Conservation (phyloP, 92 coral and sea anemone species). For the Heliopora coerulea region DNA sequence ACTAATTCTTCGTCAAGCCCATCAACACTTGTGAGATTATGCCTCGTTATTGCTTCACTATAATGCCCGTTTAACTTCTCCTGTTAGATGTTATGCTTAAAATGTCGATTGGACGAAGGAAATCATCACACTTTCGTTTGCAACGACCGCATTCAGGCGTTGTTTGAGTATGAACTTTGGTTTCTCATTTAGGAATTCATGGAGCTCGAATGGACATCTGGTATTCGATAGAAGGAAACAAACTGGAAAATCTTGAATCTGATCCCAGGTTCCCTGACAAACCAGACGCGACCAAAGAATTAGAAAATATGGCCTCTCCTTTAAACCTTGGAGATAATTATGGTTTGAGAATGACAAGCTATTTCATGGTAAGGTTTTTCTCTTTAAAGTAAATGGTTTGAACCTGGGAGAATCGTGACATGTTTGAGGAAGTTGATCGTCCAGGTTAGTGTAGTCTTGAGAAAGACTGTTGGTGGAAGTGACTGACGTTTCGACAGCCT, state of each 20-base stretch:
- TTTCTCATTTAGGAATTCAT: conserved; percentile 7
- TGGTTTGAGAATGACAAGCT: conserved; percentile 9
- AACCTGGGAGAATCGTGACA: too few relatives aligned
- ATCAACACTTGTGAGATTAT: too few relatives aligned
- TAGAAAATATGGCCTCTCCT: conserved; percentile 28
- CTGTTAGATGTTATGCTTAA: too few relatives aligned
- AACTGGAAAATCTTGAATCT: conserved; percentile 3
- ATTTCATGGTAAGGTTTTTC: conserved; percentile 5
- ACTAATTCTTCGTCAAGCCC: too few relatives aligned
- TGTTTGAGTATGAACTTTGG: neutral
- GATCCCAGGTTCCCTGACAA: conserved; percentile 14
- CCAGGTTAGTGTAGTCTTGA: too few relatives aligned
- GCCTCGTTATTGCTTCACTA: too few relatives aligned
- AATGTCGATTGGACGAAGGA: neutral
- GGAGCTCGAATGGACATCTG: conserved; percentile 20
- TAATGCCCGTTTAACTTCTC: too few relatives aligned
- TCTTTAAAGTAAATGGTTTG: neutral
- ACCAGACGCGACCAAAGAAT: conserved; percentile 2
- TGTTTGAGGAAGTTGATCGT: too few relatives aligned
- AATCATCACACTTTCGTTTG: neutral
- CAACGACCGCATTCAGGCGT: neutral
- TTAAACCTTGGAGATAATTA: conserved; percentile 15
- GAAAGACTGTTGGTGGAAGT: too few relatives aligned
- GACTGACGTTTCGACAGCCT: too few relatives aligned
- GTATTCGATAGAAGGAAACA: neutral